Evolutionary conservation across 2,113 vertebrate genomes (phyloP), one percentile per base, ranked within the genome.

Genomic region (Phrynosoma blainvillii): DNA sequence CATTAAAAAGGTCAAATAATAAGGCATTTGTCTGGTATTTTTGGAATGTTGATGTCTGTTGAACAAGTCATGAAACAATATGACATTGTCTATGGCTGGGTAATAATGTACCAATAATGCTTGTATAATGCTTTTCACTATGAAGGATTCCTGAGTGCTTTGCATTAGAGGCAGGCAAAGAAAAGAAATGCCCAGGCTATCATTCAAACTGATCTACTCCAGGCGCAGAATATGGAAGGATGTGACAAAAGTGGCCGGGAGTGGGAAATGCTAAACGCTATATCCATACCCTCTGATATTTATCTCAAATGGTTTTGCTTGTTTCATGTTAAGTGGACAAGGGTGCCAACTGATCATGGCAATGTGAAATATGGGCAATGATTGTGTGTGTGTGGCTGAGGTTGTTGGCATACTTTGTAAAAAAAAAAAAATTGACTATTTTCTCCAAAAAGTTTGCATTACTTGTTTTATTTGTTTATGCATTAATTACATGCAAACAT

Each of bases 1-100:
- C 92, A 95, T 93, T 95, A 93, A 95, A 96, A 86, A 93, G 94
- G 94, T 96, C 95, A 96, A 84, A 92, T 82, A 92, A 92, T 90
- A 94, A 89, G 74, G 77, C 82, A 86, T 94, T 95, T 95, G 83
- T 94, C 92, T 93, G 89, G 82, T 87, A 86, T 7, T 91, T 94
- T 88, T 92, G 89, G 90, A 90, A 78, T 71, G 82, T 87, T 93
- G 89, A 84, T 94, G 91, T 91, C 92, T 93, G 92, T 88, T 94
- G 95, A 92, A 91, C 88, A 90, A 89, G 91, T 89, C 8, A 0
- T 87, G 88, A 92, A 94, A 94, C 85, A 79, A 89, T 95, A 85
- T 92, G 92, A 93, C 89, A 87, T 85, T 91, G 89, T 82, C 88
- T 89, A 74, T 23, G 82, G 93, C 89, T 90, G 89, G 90, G 88